These are phyloP conservation scores for Melanophora roralis DNA, from an alignment of 2,888 invertebrate genomes.

Conservation along the genomic window DNA sequence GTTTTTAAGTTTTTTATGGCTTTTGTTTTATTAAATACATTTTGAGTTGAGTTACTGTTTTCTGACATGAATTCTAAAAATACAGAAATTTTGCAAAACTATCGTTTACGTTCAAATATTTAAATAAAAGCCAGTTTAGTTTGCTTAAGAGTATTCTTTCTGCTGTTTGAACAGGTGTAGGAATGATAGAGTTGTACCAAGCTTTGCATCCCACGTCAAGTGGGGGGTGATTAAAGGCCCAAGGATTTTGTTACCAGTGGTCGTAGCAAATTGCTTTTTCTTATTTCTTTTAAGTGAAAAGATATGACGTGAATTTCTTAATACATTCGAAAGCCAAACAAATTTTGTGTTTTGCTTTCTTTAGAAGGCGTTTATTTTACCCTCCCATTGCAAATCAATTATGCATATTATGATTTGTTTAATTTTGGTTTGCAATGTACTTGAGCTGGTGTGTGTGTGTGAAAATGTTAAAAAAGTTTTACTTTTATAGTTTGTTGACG, in stretches of 20 bases:
- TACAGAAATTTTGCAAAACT: constrained; percentile 20
- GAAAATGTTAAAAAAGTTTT: not conserved
- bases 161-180: constrained; percentile 15
- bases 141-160: not conserved
- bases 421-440: not conserved
- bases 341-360: not conserved
- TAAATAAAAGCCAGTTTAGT: constrained; percentile 23
- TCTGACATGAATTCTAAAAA: constrained; percentile 46
- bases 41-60: constrained; percentile 47
- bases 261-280: constrained; percentile 24
- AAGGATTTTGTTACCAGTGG: constrained; percentile 15
- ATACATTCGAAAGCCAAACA: constrained; percentile 15
- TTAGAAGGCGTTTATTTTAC: not conserved
- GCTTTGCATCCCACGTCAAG: not conserved
- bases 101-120: constrained; percentile 42
- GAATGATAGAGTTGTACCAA: not conserved
- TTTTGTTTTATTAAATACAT: constrained; percentile 18
- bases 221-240: constrained; percentile 47
- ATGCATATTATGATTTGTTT: not conserved
- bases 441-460: not conserved
- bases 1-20: constrained; percentile 1
- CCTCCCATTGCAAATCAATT: constrained; percentile 6
- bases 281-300: not conserved
- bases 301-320: constrained; percentile 28
- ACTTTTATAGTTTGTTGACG: not conserved